Conservation (phyloP, 1,140 invertebrate genomes). For the Tetramorium alpestre region DNA sequence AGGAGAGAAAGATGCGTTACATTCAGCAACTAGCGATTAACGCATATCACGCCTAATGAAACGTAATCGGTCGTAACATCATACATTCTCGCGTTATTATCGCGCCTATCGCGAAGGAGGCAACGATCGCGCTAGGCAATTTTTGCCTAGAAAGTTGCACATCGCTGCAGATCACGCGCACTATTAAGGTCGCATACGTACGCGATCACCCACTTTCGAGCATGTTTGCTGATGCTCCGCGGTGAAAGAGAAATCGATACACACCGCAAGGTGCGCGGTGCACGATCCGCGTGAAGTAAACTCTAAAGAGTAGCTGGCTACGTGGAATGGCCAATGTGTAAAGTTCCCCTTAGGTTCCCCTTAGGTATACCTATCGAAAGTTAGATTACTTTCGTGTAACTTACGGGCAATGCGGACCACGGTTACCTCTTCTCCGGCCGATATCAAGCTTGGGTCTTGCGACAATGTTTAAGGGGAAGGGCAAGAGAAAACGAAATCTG, state of each 20-base stretch:
- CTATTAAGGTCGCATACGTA: constrained; percentile 62
- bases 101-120: background rate
- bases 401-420: constrained; percentile 40
- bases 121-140: background rate
- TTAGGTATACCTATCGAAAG: constrained; percentile 64
- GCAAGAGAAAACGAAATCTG: constrained; percentile 18
- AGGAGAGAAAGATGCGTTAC: background rate
- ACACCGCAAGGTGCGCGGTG: background rate
- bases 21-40: constrained; percentile 12
- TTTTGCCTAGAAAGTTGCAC: constrained; percentile 69
- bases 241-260: constrained; percentile 71
- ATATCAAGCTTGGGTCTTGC: constrained; percentile 35
- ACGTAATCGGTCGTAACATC: constrained; percentile 1
- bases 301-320: constrained; percentile 40
- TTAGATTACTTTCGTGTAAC: constrained; percentile 70
- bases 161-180: constrained; percentile 45
- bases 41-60: background rate
- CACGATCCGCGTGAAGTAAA: constrained; percentile 37
- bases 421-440: constrained; percentile 15
- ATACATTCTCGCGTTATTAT: constrained; percentile 38
- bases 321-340: constrained; percentile 57
- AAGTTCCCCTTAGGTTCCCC: constrained; percentile 51
- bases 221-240: constrained; percentile 40
- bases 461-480: constrained; percentile 28
- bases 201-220: constrained; percentile 74